Conservation (phyloP, 2,113 vertebrate species). For the Halichoerus grypus region DNA sequence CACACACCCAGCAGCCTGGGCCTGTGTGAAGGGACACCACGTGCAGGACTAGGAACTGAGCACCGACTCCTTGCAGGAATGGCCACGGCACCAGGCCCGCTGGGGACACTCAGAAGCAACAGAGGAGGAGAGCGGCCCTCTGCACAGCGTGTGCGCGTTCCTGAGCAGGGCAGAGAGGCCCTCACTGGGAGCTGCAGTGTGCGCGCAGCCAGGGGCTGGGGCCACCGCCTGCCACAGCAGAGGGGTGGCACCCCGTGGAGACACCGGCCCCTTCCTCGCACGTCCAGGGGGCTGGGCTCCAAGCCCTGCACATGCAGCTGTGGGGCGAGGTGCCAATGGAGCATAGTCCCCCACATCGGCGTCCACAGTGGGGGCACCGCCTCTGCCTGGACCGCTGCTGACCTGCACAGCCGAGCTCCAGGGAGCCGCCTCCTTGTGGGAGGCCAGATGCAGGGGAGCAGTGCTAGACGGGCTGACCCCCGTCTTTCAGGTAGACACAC, state of each 20-base stretch:
- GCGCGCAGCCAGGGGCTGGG: not conserved
- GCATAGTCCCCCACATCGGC: not conserved
- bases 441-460: not conserved
- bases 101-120: not conserved
- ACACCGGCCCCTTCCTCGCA: not conserved
- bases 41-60: not conserved
- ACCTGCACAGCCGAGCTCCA: not conserved
- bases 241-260: too few relatives aligned
- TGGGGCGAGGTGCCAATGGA: not conserved
- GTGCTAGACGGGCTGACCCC: not conserved
- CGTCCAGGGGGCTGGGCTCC: not conserved
- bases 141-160: rapidly evolving
- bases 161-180: not conserved
- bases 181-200: not conserved
- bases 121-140: too few relatives aligned
- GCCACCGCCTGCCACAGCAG: too few relatives aligned
- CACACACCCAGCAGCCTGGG: not conserved
- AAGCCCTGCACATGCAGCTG: not conserved
- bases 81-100: not conserved
- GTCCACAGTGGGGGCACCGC: not conserved
- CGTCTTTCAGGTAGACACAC: not conserved
- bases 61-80: not conserved
- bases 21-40: rapidly evolving
- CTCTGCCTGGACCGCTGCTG: not conserved
- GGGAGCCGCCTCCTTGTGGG: not conserved